Conservation (phyloP, 1,140 invertebrate genomes). For the Ceratoteleas bidentatus region DNA sequence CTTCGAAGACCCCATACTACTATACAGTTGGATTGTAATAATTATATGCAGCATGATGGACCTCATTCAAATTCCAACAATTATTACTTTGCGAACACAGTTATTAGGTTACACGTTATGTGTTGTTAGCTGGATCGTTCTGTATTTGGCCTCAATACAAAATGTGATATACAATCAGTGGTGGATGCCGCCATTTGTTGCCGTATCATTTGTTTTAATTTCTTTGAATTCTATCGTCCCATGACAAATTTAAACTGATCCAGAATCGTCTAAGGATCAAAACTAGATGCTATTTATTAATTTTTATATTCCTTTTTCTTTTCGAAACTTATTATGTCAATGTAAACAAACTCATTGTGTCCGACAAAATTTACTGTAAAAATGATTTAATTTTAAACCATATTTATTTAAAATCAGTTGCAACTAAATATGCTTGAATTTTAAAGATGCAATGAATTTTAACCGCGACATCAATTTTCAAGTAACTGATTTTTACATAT, state of each 20-base stretch:
- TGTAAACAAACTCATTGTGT: too few relatives aligned
- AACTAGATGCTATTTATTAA: neutral
- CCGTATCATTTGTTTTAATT: conserved; percentile 58
- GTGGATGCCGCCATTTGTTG: conserved; percentile 75
- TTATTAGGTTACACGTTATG: conserved; percentile 70
- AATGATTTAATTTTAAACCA: too few relatives aligned
- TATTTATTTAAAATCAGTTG: too few relatives aligned
- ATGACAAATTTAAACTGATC: conserved; percentile 22
- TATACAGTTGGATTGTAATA: conserved; percentile 74
- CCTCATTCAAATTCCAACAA: conserved; percentile 71
- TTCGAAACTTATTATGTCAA: too few relatives aligned
- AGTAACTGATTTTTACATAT: too few relatives aligned
- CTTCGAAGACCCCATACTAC: conserved; percentile 75
- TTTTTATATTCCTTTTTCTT: too few relatives aligned
- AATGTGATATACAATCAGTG: conserved; percentile 74
- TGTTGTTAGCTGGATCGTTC: conserved; percentile 70
- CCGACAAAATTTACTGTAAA: too few relatives aligned
- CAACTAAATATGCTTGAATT: too few relatives aligned
- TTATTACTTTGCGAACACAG: conserved; percentile 53
- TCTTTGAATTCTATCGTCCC: conserved; percentile 67
- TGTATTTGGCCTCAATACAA: conserved; percentile 67
- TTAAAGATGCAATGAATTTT: too few relatives aligned
- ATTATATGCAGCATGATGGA: conserved; percentile 74
- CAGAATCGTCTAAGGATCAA: neutral
- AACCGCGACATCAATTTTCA: too few relatives aligned